Base-by-base conservation (phyloP, 2,797 vertebrate genomes). In the Siniperca obscura region DNA sequence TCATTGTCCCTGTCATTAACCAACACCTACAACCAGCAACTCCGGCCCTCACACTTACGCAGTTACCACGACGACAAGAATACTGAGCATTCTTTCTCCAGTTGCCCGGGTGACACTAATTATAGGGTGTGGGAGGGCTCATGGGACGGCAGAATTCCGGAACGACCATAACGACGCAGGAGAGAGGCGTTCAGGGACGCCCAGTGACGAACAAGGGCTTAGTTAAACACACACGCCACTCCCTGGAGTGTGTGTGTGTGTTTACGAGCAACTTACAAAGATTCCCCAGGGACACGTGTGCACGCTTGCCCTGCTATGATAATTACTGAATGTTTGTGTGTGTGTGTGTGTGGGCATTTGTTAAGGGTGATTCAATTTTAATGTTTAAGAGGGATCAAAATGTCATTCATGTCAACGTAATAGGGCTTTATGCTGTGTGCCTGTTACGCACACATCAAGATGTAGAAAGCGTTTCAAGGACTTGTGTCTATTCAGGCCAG, bases 61-160 rank as follows among this genome's bases (percentile, higher is more conserved):
- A 90, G 87, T 93, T 86, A 89, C 87, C 84, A 90, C 86, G 59
- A 86, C 83, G 80, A 92, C 90, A 87, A 90, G 90, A 93, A 94
- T 87, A 89, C 91, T 92, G 87, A 89, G 91, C 91, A 95, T 94
- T 95, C 92, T 94, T 94, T 90, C 90, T 84, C 79, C 1, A 11
- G 94, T 96, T 95, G 91, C 93, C 92, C 40, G 64, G 93, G 93
- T 88, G 88, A 95, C 91, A 88, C 83, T 86, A 89, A 94, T 95
- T 93, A 94, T 82, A 87, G 93, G 93, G 95, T 93, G 94, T 95
- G 92, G 92, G 93, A 94, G 90, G 89, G 85, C 93, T 92, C 89
- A 86, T 68, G 85, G 91, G 93, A 93, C 30, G 64, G 84, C 78
- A 91, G 85, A 85, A 94, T 94, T 92, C 92, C 73, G 73, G 88